Evolutionary conservation across 2,797 vertebrate species (phyloP).

Genomic region (Xenentodon cancila): DNA sequence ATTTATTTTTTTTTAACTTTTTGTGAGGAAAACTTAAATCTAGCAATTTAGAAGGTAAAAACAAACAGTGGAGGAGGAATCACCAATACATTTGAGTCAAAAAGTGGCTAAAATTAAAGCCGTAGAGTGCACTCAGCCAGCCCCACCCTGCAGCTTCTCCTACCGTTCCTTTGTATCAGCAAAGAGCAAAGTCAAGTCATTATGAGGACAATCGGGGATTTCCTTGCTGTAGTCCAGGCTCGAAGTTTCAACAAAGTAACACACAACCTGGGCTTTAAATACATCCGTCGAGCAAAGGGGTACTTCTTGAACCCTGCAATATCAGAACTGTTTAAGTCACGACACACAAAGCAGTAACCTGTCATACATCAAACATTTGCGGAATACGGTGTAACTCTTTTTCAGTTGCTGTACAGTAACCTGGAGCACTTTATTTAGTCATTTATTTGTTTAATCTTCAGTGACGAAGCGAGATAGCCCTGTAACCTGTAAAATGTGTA

Average conservation of each 20-base stretch:
- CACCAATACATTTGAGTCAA: neutral
- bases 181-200: neutral
- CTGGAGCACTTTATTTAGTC: no score
- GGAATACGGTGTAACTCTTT: no score
- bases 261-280: neutral
- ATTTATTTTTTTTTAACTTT: neutral
- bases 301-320: neutral
- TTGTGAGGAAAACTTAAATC: neutral
- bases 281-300: neutral
- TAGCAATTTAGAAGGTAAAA: neutral
- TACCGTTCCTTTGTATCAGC: neutral
- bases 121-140: neutral
- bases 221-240: neutral
- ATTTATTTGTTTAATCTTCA: no score
- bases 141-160: neutral
- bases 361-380: no score
- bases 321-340: neutral
- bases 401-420: no score
- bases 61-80: neutral
- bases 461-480: no score
- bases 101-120: neutral
- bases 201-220: neutral
- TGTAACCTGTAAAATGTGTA: no score
- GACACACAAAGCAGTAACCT: no score
- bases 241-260: neutral